A percentile compares a stretch with the other conserved stretches of the same genome.
Evolutionary conservation across 2,797 vertebrate genomes (phyloP).

Genomic region (Cercopithecus petaurista): DNA sequence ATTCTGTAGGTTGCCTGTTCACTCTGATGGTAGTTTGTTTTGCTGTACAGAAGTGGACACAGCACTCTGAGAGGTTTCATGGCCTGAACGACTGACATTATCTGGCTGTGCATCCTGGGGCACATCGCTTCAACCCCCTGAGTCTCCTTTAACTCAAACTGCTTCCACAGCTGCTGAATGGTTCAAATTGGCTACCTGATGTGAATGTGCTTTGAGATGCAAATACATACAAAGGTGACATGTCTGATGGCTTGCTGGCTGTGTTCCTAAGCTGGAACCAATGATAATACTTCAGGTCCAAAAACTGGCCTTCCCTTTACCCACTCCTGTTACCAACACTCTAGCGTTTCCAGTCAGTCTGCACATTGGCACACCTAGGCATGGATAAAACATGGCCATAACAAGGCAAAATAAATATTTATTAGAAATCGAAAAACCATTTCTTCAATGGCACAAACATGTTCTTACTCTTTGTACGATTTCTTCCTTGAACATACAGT

Average conservation of each 20-base stretch:
- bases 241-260: neutral
- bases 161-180: neutral
- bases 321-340: neutral
- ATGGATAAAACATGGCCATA: neutral
- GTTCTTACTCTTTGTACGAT: constrained; percentile 22
- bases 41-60: too few species aligned
- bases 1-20: too few species aligned
- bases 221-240: neutral
- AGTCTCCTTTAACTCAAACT: neutral
- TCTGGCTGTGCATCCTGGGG: neutral
- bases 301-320: neutral
- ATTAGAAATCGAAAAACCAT: constrained; percentile 78
- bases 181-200: neutral
- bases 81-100: neutral
- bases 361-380: neutral
- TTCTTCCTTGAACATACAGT: constrained; percentile 59
- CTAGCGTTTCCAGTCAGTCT: neutral
- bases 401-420: constrained; percentile 68
- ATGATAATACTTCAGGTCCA: neutral
- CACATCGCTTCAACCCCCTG: neutral
- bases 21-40: too few species aligned
- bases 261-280: neutral
- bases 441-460: constrained; percentile 67
- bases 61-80: neutral
- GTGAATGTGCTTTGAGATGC: neutral